Conservation (phyloP, 2,113 vertebrate genomes). For the Dunckerocampus dactyliophorus region DNA sequence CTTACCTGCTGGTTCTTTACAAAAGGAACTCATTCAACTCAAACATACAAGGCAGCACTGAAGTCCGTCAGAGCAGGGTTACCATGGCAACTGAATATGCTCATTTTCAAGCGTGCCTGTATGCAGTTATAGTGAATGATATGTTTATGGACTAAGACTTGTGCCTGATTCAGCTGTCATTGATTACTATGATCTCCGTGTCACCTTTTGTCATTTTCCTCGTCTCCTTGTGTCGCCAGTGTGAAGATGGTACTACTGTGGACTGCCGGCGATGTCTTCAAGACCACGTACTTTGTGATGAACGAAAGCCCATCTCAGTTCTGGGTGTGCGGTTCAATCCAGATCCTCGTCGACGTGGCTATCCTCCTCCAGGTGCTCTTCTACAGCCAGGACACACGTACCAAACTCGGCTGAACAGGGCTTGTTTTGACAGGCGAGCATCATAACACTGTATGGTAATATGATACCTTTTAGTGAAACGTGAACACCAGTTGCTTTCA, state of each 20-base stretch:
- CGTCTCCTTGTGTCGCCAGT: conserved; percentile 49
- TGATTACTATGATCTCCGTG: not conserved
- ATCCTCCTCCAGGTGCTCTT: conserved; percentile 77
- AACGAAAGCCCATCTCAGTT: conserved; percentile 77
- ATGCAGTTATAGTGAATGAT: not conserved
- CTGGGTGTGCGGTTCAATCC: conserved; percentile 71
- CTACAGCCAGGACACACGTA: conserved; percentile 59
- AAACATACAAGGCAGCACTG: not conserved
- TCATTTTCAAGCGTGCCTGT: not conserved
- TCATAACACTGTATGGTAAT: too few relatives aligned
- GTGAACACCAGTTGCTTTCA: not conserved
- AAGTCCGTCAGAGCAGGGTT: not conserved
- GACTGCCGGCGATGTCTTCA: conserved; percentile 77
- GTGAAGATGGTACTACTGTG: conserved; percentile 82
- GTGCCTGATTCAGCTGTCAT: not conserved
- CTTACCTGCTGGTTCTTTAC: conserved; percentile 6
- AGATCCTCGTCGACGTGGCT: conserved; percentile 74
- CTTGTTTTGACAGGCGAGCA: not conserved
- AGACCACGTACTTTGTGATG: conserved; percentile 77
- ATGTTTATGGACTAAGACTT: not conserved
- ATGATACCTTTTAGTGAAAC: conserved; percentile 21
- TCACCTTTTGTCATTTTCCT: conserved; percentile 16
- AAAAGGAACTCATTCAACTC: conserved; percentile 10
- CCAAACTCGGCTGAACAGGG: conserved; percentile 66
- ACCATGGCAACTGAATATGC: not conserved